phyloP scores from a whole-genome alignment of 2,797 vertebrate genomes.

The Onychomys torridus region DNA sequence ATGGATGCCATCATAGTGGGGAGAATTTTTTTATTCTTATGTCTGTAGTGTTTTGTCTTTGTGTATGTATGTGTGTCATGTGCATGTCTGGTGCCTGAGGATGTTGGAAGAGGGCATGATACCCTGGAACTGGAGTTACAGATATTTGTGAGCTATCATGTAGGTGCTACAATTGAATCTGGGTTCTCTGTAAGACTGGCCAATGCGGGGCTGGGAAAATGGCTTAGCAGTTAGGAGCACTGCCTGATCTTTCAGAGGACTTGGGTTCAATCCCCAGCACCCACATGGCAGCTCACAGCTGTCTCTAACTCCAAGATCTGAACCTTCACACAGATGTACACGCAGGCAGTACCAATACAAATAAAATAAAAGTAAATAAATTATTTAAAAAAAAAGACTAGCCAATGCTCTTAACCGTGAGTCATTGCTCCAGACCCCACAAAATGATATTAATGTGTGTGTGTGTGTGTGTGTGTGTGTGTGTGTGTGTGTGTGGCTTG shows the following conservation, averaged over 20 bases:
- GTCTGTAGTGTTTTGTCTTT: neutral
- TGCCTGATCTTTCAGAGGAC: neutral
- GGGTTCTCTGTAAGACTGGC: neutral
- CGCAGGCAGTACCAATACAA: neutral
- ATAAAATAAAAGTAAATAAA: neutral
- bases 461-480: no score
- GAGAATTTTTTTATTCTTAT: neutral
- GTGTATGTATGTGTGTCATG: neutral
- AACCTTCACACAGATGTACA: neutral
- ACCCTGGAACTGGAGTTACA: neutral
- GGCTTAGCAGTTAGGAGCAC: neutral
- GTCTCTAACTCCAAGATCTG: neutral
- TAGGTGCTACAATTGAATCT: neutral
- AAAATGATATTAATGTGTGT: no score
- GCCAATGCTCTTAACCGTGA: neutral
- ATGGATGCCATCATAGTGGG: neutral
- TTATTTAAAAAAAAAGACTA: neutral
- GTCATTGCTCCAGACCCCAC: neutral
- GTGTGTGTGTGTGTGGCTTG: no score
- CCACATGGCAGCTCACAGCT: neutral
- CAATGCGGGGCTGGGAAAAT: neutral
- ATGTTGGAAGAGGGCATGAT: neutral
- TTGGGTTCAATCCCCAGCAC: neutral
- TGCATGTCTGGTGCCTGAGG: neutral
- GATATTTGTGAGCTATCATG: neutral